Evolutionary conservation across 2,888 invertebrate species (phyloP), one percentile per base, ranked within the genome.

Genomic region (Chloromyia formosa): DNA sequence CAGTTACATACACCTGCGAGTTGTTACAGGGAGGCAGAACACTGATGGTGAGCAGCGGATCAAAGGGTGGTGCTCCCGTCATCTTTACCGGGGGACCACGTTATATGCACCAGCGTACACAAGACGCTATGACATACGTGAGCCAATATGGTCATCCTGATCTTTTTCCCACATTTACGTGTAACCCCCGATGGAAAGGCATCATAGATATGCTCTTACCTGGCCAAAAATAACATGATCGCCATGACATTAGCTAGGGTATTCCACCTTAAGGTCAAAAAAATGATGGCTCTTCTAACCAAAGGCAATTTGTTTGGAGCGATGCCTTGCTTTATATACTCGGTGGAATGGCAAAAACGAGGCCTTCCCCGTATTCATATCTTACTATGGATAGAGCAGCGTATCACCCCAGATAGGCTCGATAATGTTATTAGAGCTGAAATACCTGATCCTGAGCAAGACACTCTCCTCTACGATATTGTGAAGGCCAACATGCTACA

Each of bases 401-500:
- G 76, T 73, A 77, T 78, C 12, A 77, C 74, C 56, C 77, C 78
- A n/a, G 77, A 79, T 53, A 20, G 78, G 66, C 78, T 80, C 18
- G 79, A 80, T 71, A 22, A 58, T 20, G 16, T 78, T 1, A 78
- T 79, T 23, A 75, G 61, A n/a, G 76, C 77, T 12, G 77, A 78
- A 74, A 53, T 82, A 75, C 81, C 82, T 78, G 78, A 82, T 80
- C 75, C 64, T 7, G 49, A 77, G 4, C 75, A 23, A n/a, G 81
- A 84, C 79, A 80, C 75, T 75, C 53, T 75, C 35, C 77, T 82
- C 40, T 79, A 75, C 78, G 79, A 80, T 20, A 75, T 81, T 74
- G 78, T 82, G 66, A 78, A 58, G 42, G 72, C 54, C 72, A 78
- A 80, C 77, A 78, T 82, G 81, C 80, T 82, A 49, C 84, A 84